Evolutionary conservation across 2,113 vertebrate genomes (phyloP), one percentile per base, ranked within the genome.

Genomic region (Platichthys flesus): DNA sequence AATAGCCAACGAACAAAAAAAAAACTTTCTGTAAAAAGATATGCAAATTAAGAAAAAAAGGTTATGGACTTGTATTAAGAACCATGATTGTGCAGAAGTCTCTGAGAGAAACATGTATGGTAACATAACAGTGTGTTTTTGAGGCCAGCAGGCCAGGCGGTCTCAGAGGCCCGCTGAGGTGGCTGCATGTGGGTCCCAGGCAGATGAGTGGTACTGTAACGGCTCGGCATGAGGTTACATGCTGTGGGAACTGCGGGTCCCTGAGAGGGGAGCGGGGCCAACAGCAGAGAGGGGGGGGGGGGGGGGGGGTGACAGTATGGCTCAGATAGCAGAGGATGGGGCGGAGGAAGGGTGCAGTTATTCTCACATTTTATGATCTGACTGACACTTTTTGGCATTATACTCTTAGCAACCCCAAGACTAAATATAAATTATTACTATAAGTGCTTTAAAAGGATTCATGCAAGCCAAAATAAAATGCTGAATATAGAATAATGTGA

Each of bases 151-250:
- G 74, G 79, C 74, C 76, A 45, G 68, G 68, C 47, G 2, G 75
- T 82, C 85, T 84, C 84, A 12, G 64, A 73, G 83, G 84, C 66
- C 78, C 5, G 65, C 63, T 45, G 74, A 82, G 56, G 68, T 55
- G 72, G 51, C 74, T 76, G 21, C 12, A 59, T 84, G 42, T 66
- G 67, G 56, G 78, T 67, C 77, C 78, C 73, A 70, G 28, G 18
- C 74, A 79, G 71, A 88, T 83, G 71, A 88, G 77, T 37, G 69
- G 54, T 78, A 83, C 80, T 82, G 82, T 76, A 85, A 81, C 24
- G 40, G 65, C 31, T 51, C 54, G 16, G 61, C 80, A 72, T 84
- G 79, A 80, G 78, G 89, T 88, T 81, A 82, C 67, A 77, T 55
- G 80, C 79, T 77, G 58, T 77, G 85, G 86, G 87, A 85, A 56